A percentile compares a stretch with the other conserved stretches of the same genome.
These are phyloP conservation scores for Ostrea edulis DNA, from an alignment of 1,140 invertebrate genomes.

Conservation along the genomic window DNA sequence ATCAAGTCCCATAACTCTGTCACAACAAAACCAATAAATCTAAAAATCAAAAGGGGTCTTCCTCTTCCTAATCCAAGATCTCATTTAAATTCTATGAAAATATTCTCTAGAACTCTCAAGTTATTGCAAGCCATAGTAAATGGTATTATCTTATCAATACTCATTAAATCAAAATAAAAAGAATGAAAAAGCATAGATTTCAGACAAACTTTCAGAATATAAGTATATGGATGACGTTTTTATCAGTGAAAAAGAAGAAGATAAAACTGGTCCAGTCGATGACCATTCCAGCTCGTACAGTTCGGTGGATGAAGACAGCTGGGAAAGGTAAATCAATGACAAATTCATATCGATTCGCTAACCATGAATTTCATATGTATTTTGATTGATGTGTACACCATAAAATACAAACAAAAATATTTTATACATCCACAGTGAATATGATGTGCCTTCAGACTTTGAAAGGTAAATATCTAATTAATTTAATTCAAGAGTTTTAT, in stretches of 20 bases:
- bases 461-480: conserved; percentile 5
- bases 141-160: too few relatives aligned
- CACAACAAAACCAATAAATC: too few relatives aligned
- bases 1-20: too few relatives aligned
- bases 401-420: too few relatives aligned
- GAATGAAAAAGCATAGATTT: background rate
- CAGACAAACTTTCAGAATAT: background rate
- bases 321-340: background rate
- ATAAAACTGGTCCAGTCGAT: background rate
- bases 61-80: too few relatives aligned
- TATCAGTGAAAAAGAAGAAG: conserved; percentile 1
- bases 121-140: too few relatives aligned
- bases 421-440: background rate
- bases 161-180: background rate
- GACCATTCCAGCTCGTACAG: background rate
- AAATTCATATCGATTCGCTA: background rate
- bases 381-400: too few relatives aligned
- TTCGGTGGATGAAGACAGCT: background rate
- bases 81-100: too few relatives aligned
- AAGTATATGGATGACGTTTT: background rate
- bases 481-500: background rate
- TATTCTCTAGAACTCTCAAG: too few relatives aligned
- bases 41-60: too few relatives aligned
- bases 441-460: conserved; percentile 9
- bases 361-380: too few relatives aligned